Conservation (phyloP, 2,888 invertebrate species). For the Drosophila meridiana region DNA sequence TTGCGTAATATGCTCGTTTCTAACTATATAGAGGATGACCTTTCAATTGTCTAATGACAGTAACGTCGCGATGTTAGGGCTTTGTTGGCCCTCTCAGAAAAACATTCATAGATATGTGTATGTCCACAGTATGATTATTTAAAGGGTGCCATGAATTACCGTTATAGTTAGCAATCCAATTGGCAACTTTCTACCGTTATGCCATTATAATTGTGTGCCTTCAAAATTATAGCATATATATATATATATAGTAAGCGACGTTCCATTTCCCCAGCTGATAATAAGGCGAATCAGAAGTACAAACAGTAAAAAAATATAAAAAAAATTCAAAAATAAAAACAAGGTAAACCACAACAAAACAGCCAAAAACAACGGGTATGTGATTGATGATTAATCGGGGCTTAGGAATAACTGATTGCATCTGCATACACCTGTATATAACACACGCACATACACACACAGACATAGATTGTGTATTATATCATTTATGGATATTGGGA, state of each 20-base stretch:
- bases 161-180: conserved; percentile 42
- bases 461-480: conserved; percentile 9
- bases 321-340: background rate
- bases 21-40: conserved; percentile 13
- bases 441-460: background rate
- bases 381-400: conserved; percentile 39
- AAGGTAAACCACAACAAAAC: conserved; percentile 27
- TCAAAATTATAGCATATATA: conserved; percentile 32
- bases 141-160: conserved; percentile 13
- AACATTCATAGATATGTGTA: background rate
- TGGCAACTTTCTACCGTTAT: conserved; percentile 71
- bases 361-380: conserved; percentile 5
- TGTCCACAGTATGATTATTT: conserved; percentile 13
- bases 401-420: conserved; percentile 29
- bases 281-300: conserved; percentile 58
- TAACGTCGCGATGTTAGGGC: background rate
- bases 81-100: background rate
- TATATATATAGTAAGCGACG: background rate
- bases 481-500: conserved; percentile 14
- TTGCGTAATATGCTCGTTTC: conserved; percentile 15
- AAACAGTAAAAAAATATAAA: conserved; percentile 42
- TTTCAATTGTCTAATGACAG: conserved; percentile 2
- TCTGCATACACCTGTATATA: conserved; percentile 9
- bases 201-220: conserved; percentile 34
- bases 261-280: conserved; percentile 32